These are phyloP conservation scores for Chiloscyllium plagiosum DNA, from an alignment of 2,113 vertebrate genomes.

Conservation along the genomic window DNA sequence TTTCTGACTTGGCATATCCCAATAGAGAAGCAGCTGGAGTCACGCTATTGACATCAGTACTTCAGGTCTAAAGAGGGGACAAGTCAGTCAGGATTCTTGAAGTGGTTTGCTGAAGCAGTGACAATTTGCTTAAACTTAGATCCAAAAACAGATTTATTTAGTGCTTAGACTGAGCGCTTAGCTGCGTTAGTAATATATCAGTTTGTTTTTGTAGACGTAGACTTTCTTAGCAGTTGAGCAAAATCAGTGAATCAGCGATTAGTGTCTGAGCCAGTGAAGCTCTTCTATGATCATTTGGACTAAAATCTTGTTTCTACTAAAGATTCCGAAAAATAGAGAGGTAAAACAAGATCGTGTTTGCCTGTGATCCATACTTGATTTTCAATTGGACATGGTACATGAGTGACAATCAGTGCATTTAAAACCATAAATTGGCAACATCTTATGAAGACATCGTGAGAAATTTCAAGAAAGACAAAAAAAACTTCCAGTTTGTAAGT, in stretches of 20 bases:
- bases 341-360: background rate
- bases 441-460: background rate
- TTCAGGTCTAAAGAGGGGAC: background rate
- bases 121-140: background rate
- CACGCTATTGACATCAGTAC: background rate
- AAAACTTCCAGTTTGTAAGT: background rate
- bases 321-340: background rate
- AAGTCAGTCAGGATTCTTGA: background rate
- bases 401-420: background rate
- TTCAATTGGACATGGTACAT: background rate
- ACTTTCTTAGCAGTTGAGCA: background rate
- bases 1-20: background rate
- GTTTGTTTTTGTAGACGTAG: background rate
- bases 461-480: background rate
- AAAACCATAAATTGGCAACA: background rate
- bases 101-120: background rate
- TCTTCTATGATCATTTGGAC: background rate
- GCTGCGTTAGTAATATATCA: no score
- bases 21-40: background rate
- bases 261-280: background rate
- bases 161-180: background rate
- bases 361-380: background rate
- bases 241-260: slow-evolving; percentile 8
- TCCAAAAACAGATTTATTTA: background rate
- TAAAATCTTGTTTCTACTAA: background rate